phyloP scores from a whole-genome alignment of 2,797 vertebrate genomes.

The Chrosomus eos region DNA sequence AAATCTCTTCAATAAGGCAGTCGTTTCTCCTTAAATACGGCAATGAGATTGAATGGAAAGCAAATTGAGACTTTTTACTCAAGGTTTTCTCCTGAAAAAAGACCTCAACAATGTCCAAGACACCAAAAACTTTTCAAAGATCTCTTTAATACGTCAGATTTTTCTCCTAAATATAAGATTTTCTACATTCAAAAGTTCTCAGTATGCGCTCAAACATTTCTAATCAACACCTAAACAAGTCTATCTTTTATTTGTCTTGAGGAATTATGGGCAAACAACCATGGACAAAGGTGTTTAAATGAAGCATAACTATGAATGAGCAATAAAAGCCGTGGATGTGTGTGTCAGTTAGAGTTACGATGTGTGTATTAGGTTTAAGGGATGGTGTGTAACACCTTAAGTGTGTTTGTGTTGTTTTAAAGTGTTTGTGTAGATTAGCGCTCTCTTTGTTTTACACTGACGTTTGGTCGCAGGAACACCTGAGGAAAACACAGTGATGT shows the following conservation, averaged over 20 bases:
- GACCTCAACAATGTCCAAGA: no score
- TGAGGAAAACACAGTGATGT: conserved; percentile 8
- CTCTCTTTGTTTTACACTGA: conserved; percentile 61
- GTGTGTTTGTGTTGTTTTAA: conserved; percentile 62
- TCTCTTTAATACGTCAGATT: background rate
- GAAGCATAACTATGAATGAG: background rate
- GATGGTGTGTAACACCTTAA: conserved; percentile 15
- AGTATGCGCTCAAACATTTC: background rate
- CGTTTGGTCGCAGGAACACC: conserved; percentile 34
- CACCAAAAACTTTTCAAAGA: no score
- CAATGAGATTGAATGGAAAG: no score
- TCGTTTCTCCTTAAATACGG: no score
- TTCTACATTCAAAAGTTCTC: background rate
- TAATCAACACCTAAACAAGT: background rate
- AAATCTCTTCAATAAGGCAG: background rate
- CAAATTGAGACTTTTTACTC: no score
- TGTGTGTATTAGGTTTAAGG: conserved; percentile 11
- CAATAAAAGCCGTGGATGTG: background rate
- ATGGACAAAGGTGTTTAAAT: no score
- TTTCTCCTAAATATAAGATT: background rate
- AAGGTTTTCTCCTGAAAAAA: no score
- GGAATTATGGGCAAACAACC: background rate
- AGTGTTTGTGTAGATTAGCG: conserved; percentile 65
- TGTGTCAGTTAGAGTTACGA: conserved; percentile 18
- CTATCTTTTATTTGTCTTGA: background rate